Evolutionary conservation across 2,113 vertebrate genomes (phyloP).

Genomic region (Hemiscyllium ocellatum): DNA sequence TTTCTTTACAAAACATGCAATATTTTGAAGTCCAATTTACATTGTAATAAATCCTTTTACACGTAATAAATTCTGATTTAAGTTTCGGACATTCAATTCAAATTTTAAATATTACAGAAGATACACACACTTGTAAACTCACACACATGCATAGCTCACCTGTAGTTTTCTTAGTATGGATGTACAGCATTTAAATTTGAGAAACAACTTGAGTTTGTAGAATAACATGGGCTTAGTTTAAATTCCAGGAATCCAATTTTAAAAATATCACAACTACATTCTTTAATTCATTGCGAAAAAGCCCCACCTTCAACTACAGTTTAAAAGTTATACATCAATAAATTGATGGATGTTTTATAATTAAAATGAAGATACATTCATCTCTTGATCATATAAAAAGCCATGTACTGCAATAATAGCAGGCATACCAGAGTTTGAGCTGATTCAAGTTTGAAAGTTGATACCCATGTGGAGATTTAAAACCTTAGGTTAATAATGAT

Average conservation of each 20-base stretch:
- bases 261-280: neutral
- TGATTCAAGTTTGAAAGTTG: neutral
- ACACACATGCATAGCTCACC: neutral
- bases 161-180: neutral
- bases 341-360: neutral
- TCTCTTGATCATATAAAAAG: neutral
- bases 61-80: neutral
- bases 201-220: neutral
- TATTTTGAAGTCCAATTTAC: neutral
- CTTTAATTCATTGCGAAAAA: neutral
- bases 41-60: neutral
- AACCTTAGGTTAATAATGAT: neutral
- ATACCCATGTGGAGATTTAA: neutral
- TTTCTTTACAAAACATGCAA: neutral
- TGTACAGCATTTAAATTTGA: neutral
- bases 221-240: neutral
- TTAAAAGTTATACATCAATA: slow-evolving; percentile 7
- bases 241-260: neutral
- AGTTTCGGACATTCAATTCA: neutral
- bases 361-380: neutral
- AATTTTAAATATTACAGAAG: neutral
- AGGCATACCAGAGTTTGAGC: neutral
- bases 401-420: neutral
- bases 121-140: neutral
- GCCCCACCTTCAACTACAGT: neutral